These are phyloP conservation scores for Nipponacmea schrenckii DNA, from an alignment of 2,888 invertebrate species.

Conservation along the genomic window DNA sequence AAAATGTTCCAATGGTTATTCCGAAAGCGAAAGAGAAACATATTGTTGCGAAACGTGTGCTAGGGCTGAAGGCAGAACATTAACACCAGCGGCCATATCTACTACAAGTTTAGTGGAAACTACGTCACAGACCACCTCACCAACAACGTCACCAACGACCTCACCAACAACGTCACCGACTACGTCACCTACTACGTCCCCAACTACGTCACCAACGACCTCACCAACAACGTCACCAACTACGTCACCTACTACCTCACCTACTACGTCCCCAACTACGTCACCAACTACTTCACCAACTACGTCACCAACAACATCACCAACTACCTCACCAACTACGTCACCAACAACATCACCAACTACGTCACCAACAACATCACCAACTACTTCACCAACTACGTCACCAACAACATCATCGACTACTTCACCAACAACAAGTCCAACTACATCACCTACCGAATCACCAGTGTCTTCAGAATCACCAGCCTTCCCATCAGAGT, in stretches of 20 bases:
- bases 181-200: neutral
- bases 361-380: neutral
- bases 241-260: neutral
- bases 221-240: neutral
- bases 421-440: neutral
- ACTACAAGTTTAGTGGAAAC: neutral
- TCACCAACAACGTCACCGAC: neutral
- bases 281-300: neutral
- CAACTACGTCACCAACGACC: neutral
- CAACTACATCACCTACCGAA: neutral
- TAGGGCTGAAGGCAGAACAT: constrained; percentile 13
- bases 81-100: neutral
- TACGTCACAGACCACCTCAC: neutral
- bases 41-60: constrained; percentile 26
- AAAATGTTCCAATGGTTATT: constrained; percentile 14
- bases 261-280: neutral
- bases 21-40: neutral
- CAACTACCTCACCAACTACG: neutral
- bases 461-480: neutral
- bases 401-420: neutral
- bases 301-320: neutral
- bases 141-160: neutral
- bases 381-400: neutral
- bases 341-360: neutral
- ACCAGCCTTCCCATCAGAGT: neutral